These are phyloP conservation scores for Schizaphis graminum DNA, from an alignment of 2,888 invertebrate genomes.

Conservation along the genomic window DNA sequence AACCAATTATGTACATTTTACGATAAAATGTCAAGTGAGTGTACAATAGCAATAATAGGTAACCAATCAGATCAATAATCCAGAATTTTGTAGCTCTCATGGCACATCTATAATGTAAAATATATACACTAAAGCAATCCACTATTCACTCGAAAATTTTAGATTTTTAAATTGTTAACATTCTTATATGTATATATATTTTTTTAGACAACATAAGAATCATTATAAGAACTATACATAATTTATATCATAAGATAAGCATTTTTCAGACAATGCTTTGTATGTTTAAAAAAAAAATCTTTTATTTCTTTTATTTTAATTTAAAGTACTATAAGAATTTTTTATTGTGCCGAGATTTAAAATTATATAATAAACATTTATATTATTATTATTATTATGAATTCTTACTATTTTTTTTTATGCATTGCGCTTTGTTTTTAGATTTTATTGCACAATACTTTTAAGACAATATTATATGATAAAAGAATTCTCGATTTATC, in stretches of 20 bases:
- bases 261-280: neutral
- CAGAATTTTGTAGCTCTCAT: neutral
- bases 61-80: neutral
- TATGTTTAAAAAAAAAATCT: neutral
- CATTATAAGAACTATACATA: neutral
- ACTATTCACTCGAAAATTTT: neutral
- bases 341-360: neutral
- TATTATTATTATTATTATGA: neutral
- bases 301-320: neutral
- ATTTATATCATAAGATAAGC: neutral
- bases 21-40: neutral
- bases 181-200: neutral
- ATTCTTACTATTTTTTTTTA: neutral
- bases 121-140: neutral
- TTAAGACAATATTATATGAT: neutral
- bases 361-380: neutral
- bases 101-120: neutral
- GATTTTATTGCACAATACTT: neutral
- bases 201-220: neutral
- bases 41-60: neutral
- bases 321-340: neutral
- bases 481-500: neutral
- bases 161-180: neutral
- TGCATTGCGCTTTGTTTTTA: neutral
- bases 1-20: neutral